phyloP scores from a whole-genome alignment of 2,113 vertebrate species.

The Chloebia gouldiae region DNA sequence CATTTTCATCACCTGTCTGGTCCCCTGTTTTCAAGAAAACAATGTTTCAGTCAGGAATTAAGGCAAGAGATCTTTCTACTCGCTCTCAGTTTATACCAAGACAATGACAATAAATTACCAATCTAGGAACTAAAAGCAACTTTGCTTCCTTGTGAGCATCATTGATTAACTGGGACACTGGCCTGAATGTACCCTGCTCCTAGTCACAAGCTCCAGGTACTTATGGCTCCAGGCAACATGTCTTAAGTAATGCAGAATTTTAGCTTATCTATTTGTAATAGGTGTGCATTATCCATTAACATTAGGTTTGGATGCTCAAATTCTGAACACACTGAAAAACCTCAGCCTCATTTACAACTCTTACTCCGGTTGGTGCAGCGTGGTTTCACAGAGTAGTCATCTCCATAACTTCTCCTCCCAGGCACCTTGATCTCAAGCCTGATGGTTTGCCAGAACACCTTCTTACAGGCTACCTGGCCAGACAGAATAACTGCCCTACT shows the following conservation, averaged over 20 bases:
- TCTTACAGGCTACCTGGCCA: neutral
- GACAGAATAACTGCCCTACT: neutral
- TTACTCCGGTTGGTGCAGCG: neutral
- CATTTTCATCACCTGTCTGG: slow-evolving; percentile 80
- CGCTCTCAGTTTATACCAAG: neutral
- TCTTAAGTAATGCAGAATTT: neutral
- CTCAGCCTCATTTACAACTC: neutral
- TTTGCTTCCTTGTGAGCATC: neutral
- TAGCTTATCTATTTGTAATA: neutral
- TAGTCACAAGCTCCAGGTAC: neutral
- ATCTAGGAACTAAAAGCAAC: neutral
- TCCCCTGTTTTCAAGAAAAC: slow-evolving; percentile 75
- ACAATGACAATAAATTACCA: neutral
- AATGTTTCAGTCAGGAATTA: slow-evolving; percentile 4
- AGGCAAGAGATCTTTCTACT: neutral
- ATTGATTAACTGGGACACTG: neutral
- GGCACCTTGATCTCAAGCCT: neutral
- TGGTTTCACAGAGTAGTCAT: neutral
- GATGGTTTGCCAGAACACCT: neutral
- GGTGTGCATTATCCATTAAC: neutral
- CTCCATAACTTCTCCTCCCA: neutral
- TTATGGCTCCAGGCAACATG: neutral
- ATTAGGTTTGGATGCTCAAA: neutral
- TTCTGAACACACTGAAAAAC: neutral
- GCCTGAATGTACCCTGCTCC: neutral